Base-by-base conservation (phyloP, 2,797 vertebrate genomes). In the Lates japonicus region DNA sequence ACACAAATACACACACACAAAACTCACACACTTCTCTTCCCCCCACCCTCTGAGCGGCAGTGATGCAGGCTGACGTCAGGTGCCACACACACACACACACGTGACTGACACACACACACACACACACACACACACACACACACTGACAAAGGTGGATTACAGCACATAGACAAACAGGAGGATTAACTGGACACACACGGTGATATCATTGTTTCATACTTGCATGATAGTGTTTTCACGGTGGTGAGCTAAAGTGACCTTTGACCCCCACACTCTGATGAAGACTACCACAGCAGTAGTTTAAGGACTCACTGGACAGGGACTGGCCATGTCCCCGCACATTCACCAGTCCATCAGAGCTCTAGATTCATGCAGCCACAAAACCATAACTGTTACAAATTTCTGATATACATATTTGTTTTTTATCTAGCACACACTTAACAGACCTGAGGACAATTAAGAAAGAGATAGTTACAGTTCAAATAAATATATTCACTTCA, bases 81-180 rank as follows among this genome's bases (percentile, higher is more conserved):
- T 80, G 81, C 64, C 71, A 33, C 80, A 49, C 81, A 67, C 76
- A 49, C 81, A 67, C 76, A 63, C 71, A 80, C 83, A 66, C 71
- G 51, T 51, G 68, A 67, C 75, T 51, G 31, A 12, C 63, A 68
- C 68, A 48, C 71, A 76, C 74, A 46, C 78, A 81, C 77, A 70
- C 60, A 71, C 58, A 68, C 64, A 68, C 71, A 72, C 70, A 76
- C 52, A 71, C 77, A 52, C 77, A 74, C 68, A 81, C 76, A 87
- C 70, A 85, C 37, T 8, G 7, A 37, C 37, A 70, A 29, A 90
- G 83, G 79, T 90, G 88, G 91, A 95, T 94, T 94, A 94, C 70
- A 76, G 84, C 75, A 76, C 79, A 80, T 29, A 87, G 58, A 84
- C 69, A 84, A 60, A 81, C 59, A 77, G 76, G 70, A 68, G 88